Evolutionary conservation across 2,113 vertebrate genomes (phyloP), one percentile per base, ranked within the genome.

Genomic region (Alligator mississippiensis): DNA sequence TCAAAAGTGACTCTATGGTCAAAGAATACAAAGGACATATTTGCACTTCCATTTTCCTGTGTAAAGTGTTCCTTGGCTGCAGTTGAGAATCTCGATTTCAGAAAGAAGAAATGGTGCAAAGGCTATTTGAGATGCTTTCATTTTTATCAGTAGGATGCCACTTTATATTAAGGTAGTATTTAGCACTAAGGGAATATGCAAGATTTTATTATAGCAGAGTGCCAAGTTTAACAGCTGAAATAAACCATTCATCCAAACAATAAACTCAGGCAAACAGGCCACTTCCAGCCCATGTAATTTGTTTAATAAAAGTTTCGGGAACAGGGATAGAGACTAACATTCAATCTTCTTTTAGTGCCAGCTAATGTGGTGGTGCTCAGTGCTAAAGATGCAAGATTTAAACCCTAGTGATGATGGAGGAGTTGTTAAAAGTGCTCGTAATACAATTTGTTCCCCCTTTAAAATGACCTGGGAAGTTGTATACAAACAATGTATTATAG

Each of bases 131-230:
- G 72, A 22, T 84, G 76, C 2, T 85, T 85, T 4, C 57, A 3
- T 83, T 22, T 27, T 82, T 90, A 86, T 14, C 72, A 6, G 0
- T 62, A 79, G 6, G 5, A 86, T 21, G 58, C 17, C 17, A 22
- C 68, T 58, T 34, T 21, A 55, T n/a, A 76, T 79, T 61, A 77
- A 47, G 87, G 38, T 62, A 59, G 17, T 27, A 14, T 77, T 30
- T 55, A 0, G 0, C 0, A 1, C 82, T 82, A 47, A 78, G 88
- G 22, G 70, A 64, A 80, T 12, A 21, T 34, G 57, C 27, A 94
- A 79, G 27, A 59, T 75, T 92, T 77, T 84, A 4, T 11, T 80
- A 84, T 60, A 57, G 55, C 58, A n/a, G 79, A 91, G 3, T 66
- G n/a, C 55, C 58, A 74, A 22, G 6, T 77, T 10, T 27, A 82